Evolutionary conservation across 2,113 vertebrate genomes (phyloP), one percentile per base, ranked within the genome.

Genomic region (Bubo scandiacus): DNA sequence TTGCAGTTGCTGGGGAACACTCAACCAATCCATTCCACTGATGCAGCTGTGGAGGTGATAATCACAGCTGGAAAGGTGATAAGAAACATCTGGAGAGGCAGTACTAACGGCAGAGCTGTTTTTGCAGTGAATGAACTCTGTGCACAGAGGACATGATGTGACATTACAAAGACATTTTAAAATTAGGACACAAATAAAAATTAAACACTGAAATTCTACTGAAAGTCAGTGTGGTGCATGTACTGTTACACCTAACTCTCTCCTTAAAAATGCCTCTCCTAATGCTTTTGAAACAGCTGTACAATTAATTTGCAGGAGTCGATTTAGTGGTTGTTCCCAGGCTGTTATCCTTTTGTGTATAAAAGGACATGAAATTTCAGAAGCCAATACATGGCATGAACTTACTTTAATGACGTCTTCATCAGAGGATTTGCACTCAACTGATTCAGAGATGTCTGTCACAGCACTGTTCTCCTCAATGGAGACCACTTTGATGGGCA

Each of bases 381-480:
- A 32, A 71, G n/a, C 15, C 21, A 13, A 29, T 4, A 21, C 5
- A 47, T 0, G 51, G 57, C 55, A 29, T 0, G 32, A 16, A 96
- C 99, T 98, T 91, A 99, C 99, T 96, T 99, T 99, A 71, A 99
- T 96, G 87, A 99, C 98, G 7, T 99, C 99, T 70, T 99, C 99
- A 6, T 99, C 99, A 0, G 98, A 97, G 20, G 99, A 99, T 86
- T 93, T 98, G 97, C 99, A 99, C 88, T 98, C 98, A 87, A 99
- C 99, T 0, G 96, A 75, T n/a, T 99, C 99, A 0, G 99, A 99
- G 94, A 99, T 98, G 71, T 99, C 99, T 0, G 97, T 98, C 42
- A 99, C 98, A 0, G 97, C 97, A 4, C 98, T 81, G 82, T 98
- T 98, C 74, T 98, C 98, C 84, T 99, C 99, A 59, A 99, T 97